Base-by-base conservation (phyloP, 2,113 vertebrate genomes). In the Osmerus mordax region DNA sequence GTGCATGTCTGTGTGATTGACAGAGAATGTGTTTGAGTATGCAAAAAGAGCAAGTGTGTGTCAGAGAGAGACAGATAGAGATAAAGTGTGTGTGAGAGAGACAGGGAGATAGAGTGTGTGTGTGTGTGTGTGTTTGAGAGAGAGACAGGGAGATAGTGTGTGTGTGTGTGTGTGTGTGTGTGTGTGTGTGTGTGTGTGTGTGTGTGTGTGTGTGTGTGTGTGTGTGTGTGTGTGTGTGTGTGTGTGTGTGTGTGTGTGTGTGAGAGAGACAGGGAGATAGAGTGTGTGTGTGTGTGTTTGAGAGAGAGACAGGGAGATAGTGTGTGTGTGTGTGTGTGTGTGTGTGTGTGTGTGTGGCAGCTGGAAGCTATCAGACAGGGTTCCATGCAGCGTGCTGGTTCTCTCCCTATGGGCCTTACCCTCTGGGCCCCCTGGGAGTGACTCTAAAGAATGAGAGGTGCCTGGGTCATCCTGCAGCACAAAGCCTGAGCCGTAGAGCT, bases 401-500 rank as follows among this genome's bases (percentile, higher is more conserved):
- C 91, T 89, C 92, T 94, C 93, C 92, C 92, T 79, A 71, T 66
- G 93, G 93, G 94, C 95, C 97, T 99, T 99, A 99, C 97, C 97
- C 95, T 98, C 96, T 89, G 92, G 94, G 91, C 94, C 94, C 94
- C 94, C 95, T 93, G 96, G 95, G 93, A 97, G 92, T 93, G 94
- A 92, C 92, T 95, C 94, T 95, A 95, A 94, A 94, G 94, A 94
- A 94, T 96, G 93, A 88, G 96, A 96, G 91, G 94, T 94, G 89
- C 94, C 94, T 92, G 95, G 95, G 89, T 96, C 95, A 93, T 98
- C 97, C 94, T 94, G 94, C 87, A 92, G 94, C 93, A 95, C 90
- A 95, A 94, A 96, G 94, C 94, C 93, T 92, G 95, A 97, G 94
- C 94, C 94, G 94, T 95, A 95, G 94, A 94, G 94, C 93, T 95